Percentiles rank a stretch among this genome's conserved stretches.
Conservation (phyloP, 2,113 vertebrate genomes). For the Puma concolor region DNA sequence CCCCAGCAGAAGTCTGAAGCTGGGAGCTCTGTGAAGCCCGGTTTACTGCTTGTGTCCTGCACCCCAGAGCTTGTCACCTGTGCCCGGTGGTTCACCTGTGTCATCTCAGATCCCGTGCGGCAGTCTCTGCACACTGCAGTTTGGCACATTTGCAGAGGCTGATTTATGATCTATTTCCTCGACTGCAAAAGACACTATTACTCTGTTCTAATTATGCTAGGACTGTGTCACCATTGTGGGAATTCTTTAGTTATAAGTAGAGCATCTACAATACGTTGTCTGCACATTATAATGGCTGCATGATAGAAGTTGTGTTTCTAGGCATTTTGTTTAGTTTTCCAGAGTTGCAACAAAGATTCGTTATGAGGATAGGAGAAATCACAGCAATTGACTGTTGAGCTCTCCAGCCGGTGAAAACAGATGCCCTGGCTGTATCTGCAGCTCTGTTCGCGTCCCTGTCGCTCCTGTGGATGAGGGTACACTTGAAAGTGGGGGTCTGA, state of each 20-base stretch:
- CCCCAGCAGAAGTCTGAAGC: not conserved
- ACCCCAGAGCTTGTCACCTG: not conserved
- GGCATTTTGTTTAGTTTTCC: not conserved
- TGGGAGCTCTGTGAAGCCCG: not conserved
- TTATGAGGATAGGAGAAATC: not conserved
- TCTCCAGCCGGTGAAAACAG: not conserved
- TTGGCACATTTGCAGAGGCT: not conserved
- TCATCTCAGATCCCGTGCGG: accelerated
- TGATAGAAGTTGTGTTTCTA: not conserved
- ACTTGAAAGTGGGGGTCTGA: not conserved
- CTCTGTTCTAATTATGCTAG: not conserved
- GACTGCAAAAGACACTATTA: not conserved
- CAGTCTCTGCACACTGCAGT: not conserved
- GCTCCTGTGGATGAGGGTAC: accelerated
- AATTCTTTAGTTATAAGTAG: not conserved
- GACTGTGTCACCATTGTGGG: not conserved
- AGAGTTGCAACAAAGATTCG: not conserved
- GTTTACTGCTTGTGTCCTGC: not conserved
- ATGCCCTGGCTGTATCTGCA: not conserved
- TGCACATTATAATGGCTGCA: not conserved
- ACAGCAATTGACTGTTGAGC: not conserved
- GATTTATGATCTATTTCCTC: not conserved
- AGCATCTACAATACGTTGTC: not conserved
- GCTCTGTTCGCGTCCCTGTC: not conserved
- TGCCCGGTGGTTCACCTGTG: not conserved